Evolutionary conservation across 2,113 vertebrate genomes (phyloP).

Genomic region (Ictalurus punctatus): DNA sequence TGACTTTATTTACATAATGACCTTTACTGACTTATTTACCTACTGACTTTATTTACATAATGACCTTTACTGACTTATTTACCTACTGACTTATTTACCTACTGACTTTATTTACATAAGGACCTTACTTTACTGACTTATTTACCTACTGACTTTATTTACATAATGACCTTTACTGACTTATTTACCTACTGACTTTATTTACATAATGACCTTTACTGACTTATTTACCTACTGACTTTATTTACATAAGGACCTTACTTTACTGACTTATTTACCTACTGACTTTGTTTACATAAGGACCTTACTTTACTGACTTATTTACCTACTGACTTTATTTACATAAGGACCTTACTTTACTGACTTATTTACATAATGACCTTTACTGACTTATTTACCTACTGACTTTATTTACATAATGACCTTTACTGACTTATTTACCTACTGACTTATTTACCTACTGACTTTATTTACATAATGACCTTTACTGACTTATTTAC

Average conservation of each 20-base stretch:
- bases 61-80: not conserved
- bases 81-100: not conserved
- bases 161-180: not conserved
- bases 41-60: not conserved
- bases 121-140: not conserved
- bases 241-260: not conserved
- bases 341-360: not conserved
- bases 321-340: not conserved
- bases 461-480: not conserved
- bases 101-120: not conserved
- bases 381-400: not conserved
- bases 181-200: not conserved
- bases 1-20: too few relatives aligned
- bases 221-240: not conserved
- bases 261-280: not conserved
- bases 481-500: not conserved
- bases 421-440: not conserved
- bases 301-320: not conserved
- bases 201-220: not conserved
- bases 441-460: not conserved
- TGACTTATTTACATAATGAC: not conserved
- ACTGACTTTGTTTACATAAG: not conserved
- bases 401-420: not conserved
- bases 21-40: not conserved
- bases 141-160: not conserved